These are phyloP conservation scores for Lomographa bimaculata DNA, from an alignment of 2,888 invertebrate genomes.

Conservation along the genomic window DNA sequence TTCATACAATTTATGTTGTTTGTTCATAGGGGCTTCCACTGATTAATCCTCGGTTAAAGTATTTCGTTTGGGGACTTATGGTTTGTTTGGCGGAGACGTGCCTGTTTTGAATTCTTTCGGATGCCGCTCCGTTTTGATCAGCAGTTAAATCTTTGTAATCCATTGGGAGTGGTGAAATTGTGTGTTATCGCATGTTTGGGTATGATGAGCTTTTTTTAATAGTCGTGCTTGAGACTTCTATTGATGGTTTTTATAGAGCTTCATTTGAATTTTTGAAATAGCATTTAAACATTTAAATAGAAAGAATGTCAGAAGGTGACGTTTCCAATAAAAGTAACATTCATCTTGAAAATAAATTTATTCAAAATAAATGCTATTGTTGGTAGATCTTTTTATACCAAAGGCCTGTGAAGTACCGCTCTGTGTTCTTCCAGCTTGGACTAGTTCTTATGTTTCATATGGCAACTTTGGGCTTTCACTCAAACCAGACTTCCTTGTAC, in stretches of 20 bases:
- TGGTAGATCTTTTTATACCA: too few species aligned
- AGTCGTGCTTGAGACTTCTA: slow-evolving; percentile 1
- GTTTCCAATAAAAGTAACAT: too few species aligned
- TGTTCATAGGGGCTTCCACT: slow-evolving; percentile 12
- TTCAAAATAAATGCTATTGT: too few species aligned
- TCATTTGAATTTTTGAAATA: slow-evolving; percentile 1
- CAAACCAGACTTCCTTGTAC: too few species aligned
- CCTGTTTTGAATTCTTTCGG: slow-evolving; percentile 18
- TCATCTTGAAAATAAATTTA: too few species aligned
- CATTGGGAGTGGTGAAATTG: slow-evolving; percentile 5
- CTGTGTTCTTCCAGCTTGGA: too few species aligned
- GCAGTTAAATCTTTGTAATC: slow-evolving; percentile 10
- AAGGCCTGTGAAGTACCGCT: too few species aligned
- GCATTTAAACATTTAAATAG: too few species aligned
- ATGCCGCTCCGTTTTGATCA: slow-evolving; percentile 13
- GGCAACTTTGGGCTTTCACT: too few species aligned
- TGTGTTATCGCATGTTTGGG: slow-evolving; percentile 4
- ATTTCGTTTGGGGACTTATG: slow-evolving; percentile 22
- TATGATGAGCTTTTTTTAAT: slow-evolving; percentile 4
- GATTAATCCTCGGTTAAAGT: slow-evolving; percentile 26
- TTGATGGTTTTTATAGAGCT: not conserved
- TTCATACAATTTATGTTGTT: slow-evolving; percentile 27
- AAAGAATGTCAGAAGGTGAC: too few species aligned
- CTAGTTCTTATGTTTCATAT: too few species aligned
- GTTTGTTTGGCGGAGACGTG: slow-evolving; percentile 22